phyloP scores from a whole-genome alignment of 2,113 vertebrate species.

The Heterochromis multidens region DNA sequence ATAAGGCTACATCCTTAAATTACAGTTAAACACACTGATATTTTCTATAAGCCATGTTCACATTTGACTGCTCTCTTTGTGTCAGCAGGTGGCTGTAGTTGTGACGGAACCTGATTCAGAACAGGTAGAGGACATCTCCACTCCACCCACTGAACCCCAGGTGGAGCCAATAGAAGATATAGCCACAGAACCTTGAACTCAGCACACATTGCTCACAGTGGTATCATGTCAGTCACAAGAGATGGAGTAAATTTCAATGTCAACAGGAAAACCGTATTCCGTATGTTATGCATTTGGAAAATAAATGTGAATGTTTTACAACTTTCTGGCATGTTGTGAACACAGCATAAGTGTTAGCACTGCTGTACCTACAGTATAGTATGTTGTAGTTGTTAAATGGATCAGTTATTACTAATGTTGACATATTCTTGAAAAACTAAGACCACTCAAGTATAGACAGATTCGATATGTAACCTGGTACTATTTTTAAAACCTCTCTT shows the following conservation, averaged over 20 bases:
- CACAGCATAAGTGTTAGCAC: not conserved
- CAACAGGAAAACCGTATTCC: not conserved
- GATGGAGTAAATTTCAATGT: not conserved
- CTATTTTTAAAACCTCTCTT: not conserved
- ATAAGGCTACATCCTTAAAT: no score
- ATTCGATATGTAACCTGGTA: no score
- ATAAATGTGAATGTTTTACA: not conserved
- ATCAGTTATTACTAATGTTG: not conserved
- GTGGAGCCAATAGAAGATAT: slow-evolving; percentile 67
- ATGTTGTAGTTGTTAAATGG: not conserved
- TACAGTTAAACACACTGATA: not conserved
- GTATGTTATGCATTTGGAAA: not conserved
- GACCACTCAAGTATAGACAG: no score
- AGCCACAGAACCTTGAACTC: not conserved
- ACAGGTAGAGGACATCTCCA: slow-evolving; percentile 58
- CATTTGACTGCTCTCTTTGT: not conserved
- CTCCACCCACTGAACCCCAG: slow-evolving; percentile 74
- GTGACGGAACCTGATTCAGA: slow-evolving; percentile 65
- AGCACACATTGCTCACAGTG: not conserved
- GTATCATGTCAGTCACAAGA: not conserved
- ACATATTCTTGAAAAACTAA: not conserved
- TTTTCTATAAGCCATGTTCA: not conserved
- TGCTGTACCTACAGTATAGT: not conserved
- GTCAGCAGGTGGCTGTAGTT: slow-evolving; percentile 67
- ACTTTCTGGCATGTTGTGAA: slow-evolving; percentile 20